phyloP scores from a whole-genome alignment of 2,888 invertebrate species.

The Ennomos fuscantarius region DNA sequence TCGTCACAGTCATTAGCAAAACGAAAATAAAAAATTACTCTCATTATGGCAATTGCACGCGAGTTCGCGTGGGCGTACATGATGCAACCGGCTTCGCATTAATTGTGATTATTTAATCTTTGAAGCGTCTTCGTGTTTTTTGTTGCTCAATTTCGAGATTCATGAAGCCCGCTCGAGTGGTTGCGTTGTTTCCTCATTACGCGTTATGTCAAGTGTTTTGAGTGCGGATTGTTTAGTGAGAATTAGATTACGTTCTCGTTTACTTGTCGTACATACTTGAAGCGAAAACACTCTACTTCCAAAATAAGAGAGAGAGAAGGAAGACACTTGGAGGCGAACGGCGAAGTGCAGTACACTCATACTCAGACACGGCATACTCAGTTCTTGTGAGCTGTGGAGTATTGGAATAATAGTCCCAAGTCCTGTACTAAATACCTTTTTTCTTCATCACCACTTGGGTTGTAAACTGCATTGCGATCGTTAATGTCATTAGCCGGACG shows the following conservation, averaged over 20 bases:
- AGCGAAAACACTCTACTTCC: too few relatives aligned
- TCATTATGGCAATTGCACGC: slow-evolving; percentile 74
- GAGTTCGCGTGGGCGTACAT: slow-evolving; percentile 58
- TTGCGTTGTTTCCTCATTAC: slow-evolving; percentile 24
- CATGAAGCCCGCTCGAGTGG: slow-evolving; percentile 21
- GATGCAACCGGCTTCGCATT: slow-evolving; percentile 57
- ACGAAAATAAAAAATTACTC: slow-evolving; percentile 64
- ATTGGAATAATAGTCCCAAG: not conserved
- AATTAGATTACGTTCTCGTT: slow-evolving; percentile 3
- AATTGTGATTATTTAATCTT: slow-evolving; percentile 64
- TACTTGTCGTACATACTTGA: too few relatives aligned
- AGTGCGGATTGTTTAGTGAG: slow-evolving; percentile 5
- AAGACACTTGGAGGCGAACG: too few relatives aligned
- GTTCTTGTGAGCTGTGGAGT: too few relatives aligned
- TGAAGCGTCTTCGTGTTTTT: slow-evolving; percentile 48
- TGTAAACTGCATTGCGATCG: slow-evolving; percentile 31
- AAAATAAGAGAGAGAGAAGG: too few relatives aligned
- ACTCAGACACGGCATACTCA: too few relatives aligned
- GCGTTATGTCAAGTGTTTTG: slow-evolving; percentile 19
- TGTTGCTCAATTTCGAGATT: slow-evolving; percentile 42
- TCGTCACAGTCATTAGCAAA: slow-evolving; percentile 48
- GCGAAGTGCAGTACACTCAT: too few relatives aligned
- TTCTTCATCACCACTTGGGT: slow-evolving; percentile 16
- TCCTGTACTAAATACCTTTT: slow-evolving; percentile 14
- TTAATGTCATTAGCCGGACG: slow-evolving; percentile 32